Base-by-base conservation (phyloP, 2,888 invertebrate species). In the Athalia cordata region DNA sequence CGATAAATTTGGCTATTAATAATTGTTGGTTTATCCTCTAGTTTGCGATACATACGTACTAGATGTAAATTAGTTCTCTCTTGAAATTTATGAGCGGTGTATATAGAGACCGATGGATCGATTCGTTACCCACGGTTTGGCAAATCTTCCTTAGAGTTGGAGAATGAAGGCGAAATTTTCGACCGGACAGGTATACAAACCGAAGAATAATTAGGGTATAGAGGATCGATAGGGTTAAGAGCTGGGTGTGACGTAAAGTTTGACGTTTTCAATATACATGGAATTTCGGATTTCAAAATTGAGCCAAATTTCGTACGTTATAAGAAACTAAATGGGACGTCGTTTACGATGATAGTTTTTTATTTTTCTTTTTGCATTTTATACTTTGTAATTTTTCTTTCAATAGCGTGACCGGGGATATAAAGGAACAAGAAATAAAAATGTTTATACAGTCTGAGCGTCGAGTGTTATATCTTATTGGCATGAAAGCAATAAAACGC, bases 381-480 rank as follows among this genome's bases (percentile, higher is more conserved):
- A 75, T 29, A 43, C 62, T 62, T 15, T 75, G 49, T 64, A 75
- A 75, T 75, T 75, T 75, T 47, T 62, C 61, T 50, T 52, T 75
- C 75, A 59, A 29, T 59, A 72, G 72, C 72, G 62, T 75, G 75
- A 75, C 75, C 62, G 64, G 43, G 15, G 75, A 62, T 57, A 64
- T 75, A 62, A 52, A 75, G 50, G 61, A 75, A 75, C 50, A 75
- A 72, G 75, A 55, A 45, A 64, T 75, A 75, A 75, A 75, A 75
- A 75, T 75, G 52, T 75, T 75, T 75, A 75, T 75, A 72, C 72
- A 75, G 75, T 59, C 52, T 75, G 61, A 59, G 57, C 74, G 74
- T 74, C 61, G 75, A 75, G 72, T 72, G 72, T 72, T 72, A 72
- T 59, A 72, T 72, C 72, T 72, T 72, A 72, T 72, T 72, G 72